These are phyloP conservation scores for Rhynchomys soricoides DNA, from an alignment of 2,113 vertebrate species.

Conservation along the genomic window DNA sequence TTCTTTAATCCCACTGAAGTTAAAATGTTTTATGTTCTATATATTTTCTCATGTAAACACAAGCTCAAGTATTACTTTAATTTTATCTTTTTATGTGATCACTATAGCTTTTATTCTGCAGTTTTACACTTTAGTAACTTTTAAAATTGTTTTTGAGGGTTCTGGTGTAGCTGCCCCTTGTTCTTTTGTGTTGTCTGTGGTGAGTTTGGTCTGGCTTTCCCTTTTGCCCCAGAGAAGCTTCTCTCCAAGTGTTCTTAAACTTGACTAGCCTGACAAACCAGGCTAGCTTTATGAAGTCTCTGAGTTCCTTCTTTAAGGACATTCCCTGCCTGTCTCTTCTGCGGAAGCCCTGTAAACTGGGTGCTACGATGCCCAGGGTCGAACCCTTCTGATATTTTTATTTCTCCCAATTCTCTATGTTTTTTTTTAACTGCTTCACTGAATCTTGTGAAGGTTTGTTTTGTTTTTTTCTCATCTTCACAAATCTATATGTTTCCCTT, in stretches of 20 bases:
- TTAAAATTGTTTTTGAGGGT: background rate
- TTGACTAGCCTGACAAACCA: slow-evolving; percentile 4
- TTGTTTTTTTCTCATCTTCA: background rate
- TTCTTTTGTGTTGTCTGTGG: background rate
- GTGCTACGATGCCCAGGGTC: no score
- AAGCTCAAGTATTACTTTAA: background rate
- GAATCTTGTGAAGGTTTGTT: background rate
- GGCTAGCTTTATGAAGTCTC: background rate
- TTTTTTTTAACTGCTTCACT: background rate
- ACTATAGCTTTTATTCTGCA: background rate
- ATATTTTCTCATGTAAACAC: background rate
- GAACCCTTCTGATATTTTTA: background rate
- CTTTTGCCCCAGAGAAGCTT: no score
- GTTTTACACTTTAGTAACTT: background rate
- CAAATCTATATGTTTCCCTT: background rate
- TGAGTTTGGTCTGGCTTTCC: background rate
- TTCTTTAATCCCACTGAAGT: slow-evolving; percentile 15
- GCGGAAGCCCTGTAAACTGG: background rate
- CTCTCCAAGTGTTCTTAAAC: background rate
- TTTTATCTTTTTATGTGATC: slow-evolving; percentile 1
- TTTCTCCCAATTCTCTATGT: background rate
- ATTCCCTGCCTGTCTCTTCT: background rate
- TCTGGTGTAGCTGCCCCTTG: background rate
- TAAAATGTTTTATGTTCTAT: slow-evolving; percentile 10
- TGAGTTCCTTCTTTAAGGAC: background rate